phyloP scores from a whole-genome alignment of 1,140 invertebrate genomes.

The Eupeodes corollae region DNA sequence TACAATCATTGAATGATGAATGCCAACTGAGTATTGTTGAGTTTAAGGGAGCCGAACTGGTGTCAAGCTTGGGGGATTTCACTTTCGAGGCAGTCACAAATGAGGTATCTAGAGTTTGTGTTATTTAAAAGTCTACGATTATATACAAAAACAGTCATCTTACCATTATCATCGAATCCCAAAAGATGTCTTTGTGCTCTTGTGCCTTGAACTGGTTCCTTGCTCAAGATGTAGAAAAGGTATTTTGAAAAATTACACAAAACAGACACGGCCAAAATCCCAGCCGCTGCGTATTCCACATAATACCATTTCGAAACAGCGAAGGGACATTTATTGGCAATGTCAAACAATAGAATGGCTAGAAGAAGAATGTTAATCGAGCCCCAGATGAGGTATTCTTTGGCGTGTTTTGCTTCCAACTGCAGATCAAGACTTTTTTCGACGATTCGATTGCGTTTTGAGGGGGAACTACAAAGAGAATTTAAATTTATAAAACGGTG shows the following conservation, averaged over 20 bases:
- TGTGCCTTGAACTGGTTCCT: constrained; percentile 29
- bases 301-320: constrained; percentile 18
- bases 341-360: constrained; percentile 18
- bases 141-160: constrained; percentile 9
- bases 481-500: not conserved
- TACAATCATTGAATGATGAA: constrained; percentile 32
- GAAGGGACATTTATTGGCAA: constrained; percentile 15
- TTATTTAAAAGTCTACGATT: no score
- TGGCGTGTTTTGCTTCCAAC: constrained; percentile 12
- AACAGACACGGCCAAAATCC: constrained; percentile 31
- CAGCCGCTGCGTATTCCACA: constrained; percentile 27
- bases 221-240: constrained; percentile 23
- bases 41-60: not conserved
- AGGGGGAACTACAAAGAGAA: constrained; percentile 9
- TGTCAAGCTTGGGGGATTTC: constrained; percentile 3
- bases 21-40: constrained; percentile 29
- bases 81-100: constrained; percentile 11
- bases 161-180: constrained; percentile 24
- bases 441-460: constrained; percentile 12
- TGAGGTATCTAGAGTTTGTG: constrained; percentile 17
- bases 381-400: constrained; percentile 26
- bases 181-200: constrained; percentile 34
- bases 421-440: constrained; percentile 19
- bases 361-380: constrained; percentile 19
- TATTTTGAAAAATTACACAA: constrained; percentile 37